Base-by-base conservation (phyloP, 2,888 invertebrate species). In the Acleris sparsana region DNA sequence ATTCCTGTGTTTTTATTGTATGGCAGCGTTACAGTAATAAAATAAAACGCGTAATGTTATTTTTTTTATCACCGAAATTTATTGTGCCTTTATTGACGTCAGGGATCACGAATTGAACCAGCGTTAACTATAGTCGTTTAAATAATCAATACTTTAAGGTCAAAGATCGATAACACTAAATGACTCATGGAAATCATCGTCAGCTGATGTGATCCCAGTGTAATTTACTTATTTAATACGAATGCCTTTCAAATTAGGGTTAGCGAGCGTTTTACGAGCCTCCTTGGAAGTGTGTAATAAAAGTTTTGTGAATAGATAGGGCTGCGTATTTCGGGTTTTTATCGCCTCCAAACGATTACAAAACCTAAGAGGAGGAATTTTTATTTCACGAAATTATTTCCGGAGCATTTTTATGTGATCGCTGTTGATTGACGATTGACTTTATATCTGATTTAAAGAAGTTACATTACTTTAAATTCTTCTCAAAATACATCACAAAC, bases 251-350 rank as follows among this genome's bases (percentile, higher is more conserved):
- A 64, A 69, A 69, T 67, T 64, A 67, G 43, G 62, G 49, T 56
- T 58, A 60, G 43, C 62, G 43, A 53, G 9, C 62, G 29, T 22
- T 61, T 66, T 66, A 61, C 60, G 66, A 67, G 51, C 58, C 20
- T 63, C 56, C 55, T 57, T 64, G 61, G 58, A 62, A 64, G 63
- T 67, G 62, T 51, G 39, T 59, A 69, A 64, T 69, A 69, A 69
- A 69, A 67, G 46, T 57, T 39, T 48, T 63, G 60, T 56, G 68
- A 43, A 68, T 64, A 68, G 61, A 65, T 55, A 55, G 65, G 58
- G 62, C 62, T 66, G 57, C 55, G 49, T 63, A 59, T 67, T 68
- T 60, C 59, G 52, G 43, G 29, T 39, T 63, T 60, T 68, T 60
- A 68, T 68, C 46, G 63, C 52, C 46, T 52, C 46, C 65, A 43